Evolutionary conservation across 2,113 vertebrate species (phyloP).

Genomic region (Scomber scombrus): DNA sequence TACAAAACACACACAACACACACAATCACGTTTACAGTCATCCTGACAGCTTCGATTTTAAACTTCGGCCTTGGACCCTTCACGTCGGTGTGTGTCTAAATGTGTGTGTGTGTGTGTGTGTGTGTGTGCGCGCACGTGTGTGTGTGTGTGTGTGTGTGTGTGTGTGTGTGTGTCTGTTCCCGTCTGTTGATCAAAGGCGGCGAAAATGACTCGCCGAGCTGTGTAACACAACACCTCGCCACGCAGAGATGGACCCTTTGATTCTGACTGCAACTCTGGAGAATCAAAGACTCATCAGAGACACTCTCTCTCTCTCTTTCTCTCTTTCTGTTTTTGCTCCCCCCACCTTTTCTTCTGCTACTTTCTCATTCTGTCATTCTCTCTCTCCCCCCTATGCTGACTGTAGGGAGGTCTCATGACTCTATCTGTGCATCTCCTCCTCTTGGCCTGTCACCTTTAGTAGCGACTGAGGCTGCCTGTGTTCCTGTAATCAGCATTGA

Average conservation of each 20-base stretch:
- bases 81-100: not conserved
- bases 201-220: slow-evolving; percentile 50
- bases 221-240: slow-evolving; percentile 66
- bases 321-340: not conserved
- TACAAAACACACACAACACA: slow-evolving; percentile 16
- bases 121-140: too few relatives aligned
- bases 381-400: slow-evolving; percentile 7
- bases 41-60: not conserved
- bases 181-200: slow-evolving; percentile 77
- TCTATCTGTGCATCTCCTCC: slow-evolving; percentile 38
- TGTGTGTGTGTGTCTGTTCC: slow-evolving; percentile 50
- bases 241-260: slow-evolving; percentile 50
- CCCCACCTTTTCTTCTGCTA: not conserved
- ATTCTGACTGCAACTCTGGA: slow-evolving; percentile 28
- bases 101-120: slow-evolving; percentile 5
- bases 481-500: slow-evolving; percentile 74
- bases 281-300: slow-evolving; percentile 37
- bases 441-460: slow-evolving; percentile 53
- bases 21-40: not conserved
- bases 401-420: not conserved
- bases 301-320: not conserved
- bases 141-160: slow-evolving; percentile 13
- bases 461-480: slow-evolving; percentile 56
- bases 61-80: not conserved
- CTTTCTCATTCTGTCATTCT: not conserved